These are phyloP conservation scores for Caenorhabditis macrosperma DNA, from an alignment of 2,888 invertebrate species.

Conservation along the genomic window DNA sequence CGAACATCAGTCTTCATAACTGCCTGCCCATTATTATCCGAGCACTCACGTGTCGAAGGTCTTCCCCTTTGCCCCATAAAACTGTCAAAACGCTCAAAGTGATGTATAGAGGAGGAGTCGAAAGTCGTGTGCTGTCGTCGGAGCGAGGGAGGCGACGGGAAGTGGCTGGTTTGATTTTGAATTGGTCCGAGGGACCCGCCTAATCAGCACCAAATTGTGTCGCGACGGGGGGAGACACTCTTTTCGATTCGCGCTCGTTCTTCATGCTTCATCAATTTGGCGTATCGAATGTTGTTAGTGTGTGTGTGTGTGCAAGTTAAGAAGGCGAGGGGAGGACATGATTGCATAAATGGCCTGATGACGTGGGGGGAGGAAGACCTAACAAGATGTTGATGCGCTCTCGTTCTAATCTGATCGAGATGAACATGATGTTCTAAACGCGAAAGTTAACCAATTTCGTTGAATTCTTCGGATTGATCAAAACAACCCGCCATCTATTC, in stretches of 20 bases:
- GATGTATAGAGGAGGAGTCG: conserved; percentile 40
- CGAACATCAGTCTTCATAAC: conserved; percentile 53
- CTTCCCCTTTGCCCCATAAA: conserved; percentile 31
- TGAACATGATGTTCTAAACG: not conserved
- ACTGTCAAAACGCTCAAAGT: conserved; percentile 30
- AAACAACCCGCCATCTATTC: too few relatives aligned
- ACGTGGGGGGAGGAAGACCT: conserved; percentile 15
- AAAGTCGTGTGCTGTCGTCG: conserved; percentile 22
- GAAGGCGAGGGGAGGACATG: conserved; percentile 7
- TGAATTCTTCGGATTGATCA: too few relatives aligned
- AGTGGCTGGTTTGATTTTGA: conserved; percentile 55
- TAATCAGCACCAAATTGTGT: conserved; percentile 61
- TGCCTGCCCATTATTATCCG: not conserved
- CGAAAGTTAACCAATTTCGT: too few relatives aligned
- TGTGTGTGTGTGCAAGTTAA: conserved; percentile 22
- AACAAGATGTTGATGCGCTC: conserved; percentile 3
- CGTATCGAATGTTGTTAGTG: conserved; percentile 49
- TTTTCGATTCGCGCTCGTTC: conserved; percentile 32
- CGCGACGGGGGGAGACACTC: not conserved
- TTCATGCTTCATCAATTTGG: conserved; percentile 62
- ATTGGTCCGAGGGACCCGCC: conserved; percentile 30
- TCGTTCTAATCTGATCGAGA: not conserved
- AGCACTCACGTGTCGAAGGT: conserved; percentile 20
- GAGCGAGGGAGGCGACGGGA: conserved; percentile 31
- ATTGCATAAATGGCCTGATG: conserved; percentile 40